These are phyloP conservation scores for Pachypanchax playfairii DNA, from an alignment of 2,113 vertebrate species.

Conservation along the genomic window DNA sequence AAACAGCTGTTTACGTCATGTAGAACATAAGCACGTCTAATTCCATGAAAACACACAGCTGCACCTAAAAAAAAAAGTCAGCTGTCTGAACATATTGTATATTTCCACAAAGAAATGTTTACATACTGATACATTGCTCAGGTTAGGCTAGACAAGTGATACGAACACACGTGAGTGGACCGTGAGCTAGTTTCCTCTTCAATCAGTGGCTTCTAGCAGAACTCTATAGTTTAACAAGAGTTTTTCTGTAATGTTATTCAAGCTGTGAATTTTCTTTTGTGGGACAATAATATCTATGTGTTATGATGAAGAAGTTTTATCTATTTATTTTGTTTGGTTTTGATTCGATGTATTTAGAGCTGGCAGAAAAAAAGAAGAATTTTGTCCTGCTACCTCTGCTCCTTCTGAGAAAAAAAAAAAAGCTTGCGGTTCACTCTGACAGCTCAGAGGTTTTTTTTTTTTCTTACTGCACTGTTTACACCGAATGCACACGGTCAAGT, in stretches of 20 bases:
- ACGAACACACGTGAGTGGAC: conserved; percentile 51
- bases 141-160: conserved; percentile 69
- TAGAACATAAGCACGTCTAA: conserved; percentile 41
- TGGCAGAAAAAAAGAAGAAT: conserved; percentile 36
- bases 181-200: conserved; percentile 48
- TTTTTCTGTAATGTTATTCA: conserved; percentile 39
- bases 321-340: conserved; percentile 27
- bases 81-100: conserved; percentile 57
- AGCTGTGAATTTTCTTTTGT: conserved; percentile 49
- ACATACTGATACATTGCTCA: conserved; percentile 75
- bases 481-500: conserved; percentile 46
- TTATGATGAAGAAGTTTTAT: conserved; percentile 16
- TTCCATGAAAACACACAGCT: conserved; percentile 43
- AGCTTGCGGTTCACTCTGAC: conserved; percentile 45
- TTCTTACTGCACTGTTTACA: conserved; percentile 72
- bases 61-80: conserved; percentile 42
- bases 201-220: conserved; percentile 65
- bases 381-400: conserved; percentile 51
- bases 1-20: conserved; percentile 28
- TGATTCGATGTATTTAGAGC: conserved; percentile 2
- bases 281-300: conserved; percentile 27
- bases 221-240: conserved; percentile 25
- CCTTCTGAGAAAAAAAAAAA: no score
- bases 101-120: conserved; percentile 75
- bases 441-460: conserved; percentile 64